Conservation (phyloP, 2,113 vertebrate species). For the Callipepla californica region DNA sequence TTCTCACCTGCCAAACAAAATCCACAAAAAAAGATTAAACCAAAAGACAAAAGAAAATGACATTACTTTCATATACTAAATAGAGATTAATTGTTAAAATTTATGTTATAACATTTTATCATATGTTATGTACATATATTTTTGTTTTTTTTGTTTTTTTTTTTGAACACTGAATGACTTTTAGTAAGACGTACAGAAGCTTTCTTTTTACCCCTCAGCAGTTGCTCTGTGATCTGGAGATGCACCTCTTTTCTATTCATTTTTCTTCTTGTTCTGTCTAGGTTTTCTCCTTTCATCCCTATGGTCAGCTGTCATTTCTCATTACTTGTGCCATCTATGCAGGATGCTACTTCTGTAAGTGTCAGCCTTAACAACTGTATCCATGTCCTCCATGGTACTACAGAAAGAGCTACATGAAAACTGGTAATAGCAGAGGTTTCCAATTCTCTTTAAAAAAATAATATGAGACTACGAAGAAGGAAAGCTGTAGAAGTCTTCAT, state of each 20-base stretch:
- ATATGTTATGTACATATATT: too few species aligned
- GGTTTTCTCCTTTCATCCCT: not conserved
- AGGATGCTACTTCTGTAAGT: not conserved
- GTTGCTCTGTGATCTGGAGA: not conserved
- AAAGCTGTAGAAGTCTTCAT: not conserved
- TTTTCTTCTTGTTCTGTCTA: not conserved
- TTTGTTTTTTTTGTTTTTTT: too few species aligned
- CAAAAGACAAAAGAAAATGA: not conserved
- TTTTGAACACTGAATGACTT: not conserved
- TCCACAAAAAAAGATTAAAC: not conserved
- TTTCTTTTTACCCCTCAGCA: not conserved
- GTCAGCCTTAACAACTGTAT: not conserved
- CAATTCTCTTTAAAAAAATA: not conserved
- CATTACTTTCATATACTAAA: not conserved
- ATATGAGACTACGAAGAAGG: too few species aligned
- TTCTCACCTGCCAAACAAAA: not conserved
- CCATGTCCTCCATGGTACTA: not conserved
- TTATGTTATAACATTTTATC: not conserved
- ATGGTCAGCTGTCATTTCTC: conserved; percentile 13
- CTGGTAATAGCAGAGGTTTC: not conserved
- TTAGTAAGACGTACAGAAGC: not conserved
- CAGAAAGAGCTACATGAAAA: not conserved
- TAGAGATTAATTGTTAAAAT: too few species aligned
- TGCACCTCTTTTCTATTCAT: not conserved
- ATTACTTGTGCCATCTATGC: not conserved